Evolutionary conservation across 2,113 vertebrate genomes (phyloP).

Genomic region (Mobula hypostoma): DNA sequence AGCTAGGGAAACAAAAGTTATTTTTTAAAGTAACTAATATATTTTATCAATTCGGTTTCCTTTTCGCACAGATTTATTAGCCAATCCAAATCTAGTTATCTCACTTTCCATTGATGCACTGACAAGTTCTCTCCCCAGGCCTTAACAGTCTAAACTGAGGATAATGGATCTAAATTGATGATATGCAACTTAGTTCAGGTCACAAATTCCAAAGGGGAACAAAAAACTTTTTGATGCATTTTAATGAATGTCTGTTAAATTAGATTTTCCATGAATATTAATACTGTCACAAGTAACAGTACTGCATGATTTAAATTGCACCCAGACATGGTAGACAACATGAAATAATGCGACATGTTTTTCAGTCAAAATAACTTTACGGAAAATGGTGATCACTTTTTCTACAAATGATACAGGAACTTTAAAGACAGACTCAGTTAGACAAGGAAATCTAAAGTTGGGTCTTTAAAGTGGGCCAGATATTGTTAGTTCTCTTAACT

Average conservation of each 20-base stretch:
- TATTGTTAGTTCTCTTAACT: too few species aligned
- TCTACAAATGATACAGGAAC: too few species aligned
- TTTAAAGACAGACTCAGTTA: too few species aligned
- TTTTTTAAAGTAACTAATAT: too few species aligned
- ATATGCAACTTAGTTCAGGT: neutral
- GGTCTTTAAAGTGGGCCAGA: too few species aligned
- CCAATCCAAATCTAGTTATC: neutral
- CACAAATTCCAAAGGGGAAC: neutral
- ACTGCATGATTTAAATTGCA: neutral
- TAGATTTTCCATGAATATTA: neutral
- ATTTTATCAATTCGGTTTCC: neutral
- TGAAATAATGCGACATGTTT: neutral
- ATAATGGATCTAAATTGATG: neutral
- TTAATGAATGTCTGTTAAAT: neutral
- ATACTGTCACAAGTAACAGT: neutral
- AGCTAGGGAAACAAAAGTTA: too few species aligned
- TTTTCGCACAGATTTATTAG: neutral
- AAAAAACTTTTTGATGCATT: neutral
- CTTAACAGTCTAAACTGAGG: neutral
- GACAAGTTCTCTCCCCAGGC: neutral
- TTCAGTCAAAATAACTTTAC: too few species aligned
- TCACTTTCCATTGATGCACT: neutral
- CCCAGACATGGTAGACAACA: neutral
- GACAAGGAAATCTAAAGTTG: too few species aligned
- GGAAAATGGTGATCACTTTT: too few species aligned